Evolutionary conservation across 2,888 invertebrate genomes (phyloP).

Genomic region (Leptothorax acervorum): DNA sequence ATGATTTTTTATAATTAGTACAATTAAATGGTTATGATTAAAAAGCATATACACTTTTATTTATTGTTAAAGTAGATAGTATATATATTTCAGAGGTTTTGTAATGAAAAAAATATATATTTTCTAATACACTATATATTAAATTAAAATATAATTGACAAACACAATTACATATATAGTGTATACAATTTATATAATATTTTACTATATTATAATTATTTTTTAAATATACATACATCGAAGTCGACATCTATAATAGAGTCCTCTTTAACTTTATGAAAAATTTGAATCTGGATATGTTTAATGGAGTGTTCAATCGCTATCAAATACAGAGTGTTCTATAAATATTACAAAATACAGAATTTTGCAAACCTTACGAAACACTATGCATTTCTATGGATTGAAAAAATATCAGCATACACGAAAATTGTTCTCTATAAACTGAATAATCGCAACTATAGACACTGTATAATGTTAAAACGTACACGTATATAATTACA

Average conservation of each 20-base stretch:
- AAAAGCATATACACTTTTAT: neutral
- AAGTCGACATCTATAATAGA: slow-evolving; percentile 18
- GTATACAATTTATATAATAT: slow-evolving; percentile 33
- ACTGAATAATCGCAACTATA: slow-evolving; percentile 10
- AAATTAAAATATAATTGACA: slow-evolving; percentile 72
- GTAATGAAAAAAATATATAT: slow-evolving; percentile 58
- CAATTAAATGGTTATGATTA: neutral
- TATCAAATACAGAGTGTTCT: neutral
- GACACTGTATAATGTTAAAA: neutral
- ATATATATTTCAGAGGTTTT: slow-evolving; percentile 56
- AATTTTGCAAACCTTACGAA: neutral
- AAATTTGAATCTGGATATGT: slow-evolving; percentile 41
- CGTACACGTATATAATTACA: slow-evolving; percentile 26
- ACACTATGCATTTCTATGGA: neutral
- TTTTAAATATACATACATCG: slow-evolving; percentile 1
- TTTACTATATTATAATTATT: slow-evolving; percentile 26
- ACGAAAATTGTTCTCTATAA: neutral
- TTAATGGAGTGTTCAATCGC: slow-evolving; percentile 22
- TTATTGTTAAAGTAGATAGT: slow-evolving; percentile 58
- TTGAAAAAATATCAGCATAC: slow-evolving; percentile 22
- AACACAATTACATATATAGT: slow-evolving; percentile 64
- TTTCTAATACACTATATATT: slow-evolving; percentile 66
- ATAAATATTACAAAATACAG: neutral
- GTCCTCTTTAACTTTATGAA: slow-evolving; percentile 15
- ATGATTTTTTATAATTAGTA: neutral